Conservation (phyloP, 2,888 invertebrate species). For the Lycia hirtaria region DNA sequence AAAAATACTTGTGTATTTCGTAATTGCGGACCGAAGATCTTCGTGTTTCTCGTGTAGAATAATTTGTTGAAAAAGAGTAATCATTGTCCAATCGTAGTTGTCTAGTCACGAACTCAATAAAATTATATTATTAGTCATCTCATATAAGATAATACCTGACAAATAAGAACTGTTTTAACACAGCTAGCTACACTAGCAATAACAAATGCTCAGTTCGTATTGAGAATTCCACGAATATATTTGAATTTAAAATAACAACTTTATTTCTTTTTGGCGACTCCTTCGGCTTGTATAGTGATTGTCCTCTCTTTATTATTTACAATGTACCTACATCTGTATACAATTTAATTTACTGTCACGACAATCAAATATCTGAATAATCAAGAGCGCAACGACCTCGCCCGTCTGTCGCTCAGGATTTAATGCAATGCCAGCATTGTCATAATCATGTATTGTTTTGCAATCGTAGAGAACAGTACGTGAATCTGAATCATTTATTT, state of each 20-base stretch:
- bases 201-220: too few species aligned
- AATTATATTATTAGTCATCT: conserved; percentile 51
- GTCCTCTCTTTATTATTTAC: conserved; percentile 13
- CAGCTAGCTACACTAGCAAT: too few species aligned
- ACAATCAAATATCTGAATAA: conserved; percentile 47
- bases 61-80: conserved; percentile 56
- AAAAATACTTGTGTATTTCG: too few species aligned
- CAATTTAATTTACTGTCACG: conserved; percentile 34
- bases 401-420: conserved; percentile 57
- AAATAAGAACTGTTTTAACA: background rate
- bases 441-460: conserved; percentile 56
- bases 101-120: conserved; percentile 62
- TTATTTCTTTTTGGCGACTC: too few species aligned
- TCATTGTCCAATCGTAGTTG: conserved; percentile 53
- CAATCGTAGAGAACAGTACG: conserved; percentile 47
- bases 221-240: too few species aligned
- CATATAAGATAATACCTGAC: conserved; percentile 30
- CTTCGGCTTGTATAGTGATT: too few species aligned
- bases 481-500: conserved; percentile 50
- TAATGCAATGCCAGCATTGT: conserved; percentile 65
- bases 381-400: conserved; percentile 62
- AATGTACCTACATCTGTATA: conserved; percentile 38
- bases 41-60: conserved; percentile 51
- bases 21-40: conserved; percentile 52
- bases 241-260: too few species aligned